Evolutionary conservation across 2,888 invertebrate genomes (phyloP), one percentile per base, ranked within the genome.

Genomic region (Galerucella nymphaeae): DNA sequence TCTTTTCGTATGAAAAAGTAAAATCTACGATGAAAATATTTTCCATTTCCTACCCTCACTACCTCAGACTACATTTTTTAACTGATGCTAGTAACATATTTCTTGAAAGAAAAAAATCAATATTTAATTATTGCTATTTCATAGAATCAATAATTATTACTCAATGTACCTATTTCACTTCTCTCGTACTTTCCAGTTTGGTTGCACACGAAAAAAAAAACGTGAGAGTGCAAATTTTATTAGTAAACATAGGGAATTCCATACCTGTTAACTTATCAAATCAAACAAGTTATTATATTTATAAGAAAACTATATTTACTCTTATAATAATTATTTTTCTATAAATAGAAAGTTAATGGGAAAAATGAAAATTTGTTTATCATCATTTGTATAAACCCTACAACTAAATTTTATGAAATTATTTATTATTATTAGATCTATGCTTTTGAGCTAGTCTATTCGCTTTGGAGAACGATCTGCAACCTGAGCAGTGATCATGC

Each of bases 161-260:
- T 53, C 18, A 18, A 53, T 53, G n/a, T 18, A 10, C 9, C 16
- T n/a, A 41, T 41, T 42, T 14, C 41, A 38, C 23, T 64, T 50
- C 9, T 38, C n/a, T 38, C 30, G 30, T 30, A 50, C 48, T 66
- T 66, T 30, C 57, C 48, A 13, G 55, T 53, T 13, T 53, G n/a
- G 10, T 66, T 66, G 42, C 16, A 66, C 30, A 8, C 5, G 8
- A 66, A 41, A 18, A 55, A n/a, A 41, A 18, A 66, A 38, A 9
- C 55, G 38, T 18, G 16, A 38, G 18, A 20, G 18, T 66, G 66
- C 9, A 48, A 63, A 63, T 63, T 63, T 45, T 16, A 30, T 30
- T 58, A 13, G 58, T 30, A 58, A 63, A 41, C 18, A 66, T 13
- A 57, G 66, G 66, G 66, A 66, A 66, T 55, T 53, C 66, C 66